Evolutionary conservation across 2,797 vertebrate genomes (phyloP).

Genomic region (Pristis pectinata): DNA sequence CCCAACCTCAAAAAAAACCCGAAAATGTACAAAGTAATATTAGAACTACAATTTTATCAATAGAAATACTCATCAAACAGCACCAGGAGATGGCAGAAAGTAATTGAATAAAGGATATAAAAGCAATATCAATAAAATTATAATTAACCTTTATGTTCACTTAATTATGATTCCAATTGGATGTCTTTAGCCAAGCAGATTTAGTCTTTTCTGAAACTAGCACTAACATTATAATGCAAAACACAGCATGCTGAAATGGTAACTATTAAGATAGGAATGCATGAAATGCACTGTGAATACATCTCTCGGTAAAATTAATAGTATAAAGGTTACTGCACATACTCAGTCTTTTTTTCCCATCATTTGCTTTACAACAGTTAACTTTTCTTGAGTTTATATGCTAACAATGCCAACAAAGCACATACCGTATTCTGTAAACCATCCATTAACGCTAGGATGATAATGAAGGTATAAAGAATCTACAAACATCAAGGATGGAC

Average conservation of each 20-base stretch:
- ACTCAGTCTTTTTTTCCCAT: neutral
- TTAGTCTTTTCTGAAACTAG: neutral
- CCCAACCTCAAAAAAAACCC: neutral
- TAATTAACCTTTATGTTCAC: slow-evolving; percentile 18
- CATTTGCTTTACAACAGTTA: neutral
- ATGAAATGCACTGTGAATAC: neutral
- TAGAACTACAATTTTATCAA: neutral
- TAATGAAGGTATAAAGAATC: neutral
- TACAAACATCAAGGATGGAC: neutral
- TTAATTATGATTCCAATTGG: neutral
- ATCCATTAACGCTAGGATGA: neutral
- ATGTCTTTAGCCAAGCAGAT: neutral
- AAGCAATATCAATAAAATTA: slow-evolving; percentile 13
- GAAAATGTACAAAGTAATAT: neutral
- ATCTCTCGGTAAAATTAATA: neutral
- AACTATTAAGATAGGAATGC: neutral
- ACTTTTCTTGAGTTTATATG: neutral
- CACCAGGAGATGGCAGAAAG: neutral
- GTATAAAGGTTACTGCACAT: neutral
- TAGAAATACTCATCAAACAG: neutral
- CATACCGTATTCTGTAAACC: neutral
- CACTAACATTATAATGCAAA: neutral
- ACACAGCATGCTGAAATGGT: neutral
- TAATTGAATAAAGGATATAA: slow-evolving; percentile 2
- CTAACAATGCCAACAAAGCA: neutral